Evolutionary conservation across 2,888 invertebrate genomes (phyloP).

Genomic region (Saturnia japonica): DNA sequence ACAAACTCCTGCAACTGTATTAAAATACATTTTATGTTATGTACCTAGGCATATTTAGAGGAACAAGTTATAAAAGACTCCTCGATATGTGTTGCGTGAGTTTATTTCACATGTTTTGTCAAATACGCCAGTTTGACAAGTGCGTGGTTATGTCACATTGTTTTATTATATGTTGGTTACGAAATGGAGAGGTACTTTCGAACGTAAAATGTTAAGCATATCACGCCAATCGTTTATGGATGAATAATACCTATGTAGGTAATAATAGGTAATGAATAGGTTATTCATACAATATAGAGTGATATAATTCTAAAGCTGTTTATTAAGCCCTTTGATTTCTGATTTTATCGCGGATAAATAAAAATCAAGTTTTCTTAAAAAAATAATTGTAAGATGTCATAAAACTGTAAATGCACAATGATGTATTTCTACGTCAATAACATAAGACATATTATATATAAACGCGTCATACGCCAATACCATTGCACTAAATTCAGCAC

Average conservation of each 20-base stretch:
- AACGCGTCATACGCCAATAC: too few relatives aligned
- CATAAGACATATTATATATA: too few relatives aligned
- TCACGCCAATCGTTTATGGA: slow-evolving; percentile 34
- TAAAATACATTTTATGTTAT: not conserved
- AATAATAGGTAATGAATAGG: too few relatives aligned
- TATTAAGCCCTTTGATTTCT: slow-evolving; percentile 4
- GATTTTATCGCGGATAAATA: too few relatives aligned
- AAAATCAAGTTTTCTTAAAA: too few relatives aligned
- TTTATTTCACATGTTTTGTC: slow-evolving; percentile 8
- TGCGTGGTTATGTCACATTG: slow-evolving; percentile 31
- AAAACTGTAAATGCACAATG: too few relatives aligned
- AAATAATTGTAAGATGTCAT: too few relatives aligned
- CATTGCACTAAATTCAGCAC: too few relatives aligned
- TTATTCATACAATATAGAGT: slow-evolving; percentile 26
- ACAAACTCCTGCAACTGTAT: not conserved
- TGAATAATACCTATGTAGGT: too few relatives aligned
- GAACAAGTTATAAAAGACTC: not conserved
- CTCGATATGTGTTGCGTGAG: slow-evolving; percentile 1
- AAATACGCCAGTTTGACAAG: slow-evolving; percentile 13
- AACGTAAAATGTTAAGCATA: slow-evolving; percentile 45
- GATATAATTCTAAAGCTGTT: not conserved
- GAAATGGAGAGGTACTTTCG: slow-evolving; percentile 43
- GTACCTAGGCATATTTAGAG: not conserved
- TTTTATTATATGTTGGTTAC: slow-evolving; percentile 52
- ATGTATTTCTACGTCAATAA: too few relatives aligned